Base-by-base conservation (phyloP, 92 coral and sea anemone genomes). In the Ricordea florida region DNA sequence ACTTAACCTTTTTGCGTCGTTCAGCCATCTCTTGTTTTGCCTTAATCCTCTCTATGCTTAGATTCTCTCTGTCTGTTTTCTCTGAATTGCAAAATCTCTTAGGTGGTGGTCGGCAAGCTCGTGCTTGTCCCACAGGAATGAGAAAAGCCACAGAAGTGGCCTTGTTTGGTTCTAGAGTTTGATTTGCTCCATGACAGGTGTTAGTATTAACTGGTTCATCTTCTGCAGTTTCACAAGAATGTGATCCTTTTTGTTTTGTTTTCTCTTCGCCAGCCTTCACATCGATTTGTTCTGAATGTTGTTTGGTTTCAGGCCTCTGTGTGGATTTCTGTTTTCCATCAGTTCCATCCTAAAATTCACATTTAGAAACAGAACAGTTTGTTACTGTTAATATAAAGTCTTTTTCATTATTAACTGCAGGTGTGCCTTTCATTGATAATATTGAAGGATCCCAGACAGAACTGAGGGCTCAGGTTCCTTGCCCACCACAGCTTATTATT, bases 11-110 rank as follows among this genome's bases (percentile, higher is more conserved):
- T 69, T 92, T 69, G 51, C 91, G 52, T 37, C 59, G 27, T 44
- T 88, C 93, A 24, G 97, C 97, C 49, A 79, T 26, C 51, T 24
- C 52, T 46, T 87, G 97, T 42, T 88, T 84, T 30, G 84, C 69
- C 16, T 82, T 56, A 26, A 91, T 74, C 33, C 56, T 47, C 17
- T 83, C 86, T 62, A 82, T 20, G 69, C 87, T 63, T 62, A 35
- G 21, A 20, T 53, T 62, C 52, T 70, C 74, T 67, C 69, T 38
- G 14, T 46, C 42, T 16, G 11, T 22, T 33, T 48, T 72, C 16
- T 43, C 36, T 57, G 21, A 67, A 58, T 73, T 46, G 42, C 67
- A 57, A 55, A 89, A 45, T 18, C 75, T 66, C 42, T 89, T 85
- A 4, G 91, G 94, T 34, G 80, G 85, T 36, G 69, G 87, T 55